phyloP scores from a whole-genome alignment of 2,888 invertebrate genomes.

The Adela reaumurella region DNA sequence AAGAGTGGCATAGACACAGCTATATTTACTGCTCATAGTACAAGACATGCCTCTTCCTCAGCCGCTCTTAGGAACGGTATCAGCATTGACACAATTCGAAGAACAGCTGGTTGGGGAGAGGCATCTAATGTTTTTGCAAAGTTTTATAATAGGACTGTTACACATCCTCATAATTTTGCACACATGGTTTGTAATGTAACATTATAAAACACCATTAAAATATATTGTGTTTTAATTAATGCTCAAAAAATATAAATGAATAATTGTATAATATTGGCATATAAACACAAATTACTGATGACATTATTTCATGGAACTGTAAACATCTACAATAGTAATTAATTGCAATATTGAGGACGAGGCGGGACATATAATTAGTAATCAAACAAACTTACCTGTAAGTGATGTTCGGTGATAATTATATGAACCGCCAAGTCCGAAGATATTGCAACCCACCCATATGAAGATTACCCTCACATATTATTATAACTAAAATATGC shows the following conservation, averaged over 20 bases:
- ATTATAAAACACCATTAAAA: too few species aligned
- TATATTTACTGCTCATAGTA: conserved; percentile 6
- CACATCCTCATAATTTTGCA: background rate
- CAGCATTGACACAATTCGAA: conserved; percentile 3
- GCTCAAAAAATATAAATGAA: too few species aligned
- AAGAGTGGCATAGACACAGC: conserved; percentile 6
- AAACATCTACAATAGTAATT: too few species aligned
- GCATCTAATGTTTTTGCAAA: conserved; percentile 3
- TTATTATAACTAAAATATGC: background rate
- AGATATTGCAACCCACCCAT: background rate
- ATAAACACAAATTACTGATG: too few species aligned
- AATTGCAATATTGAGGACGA: too few species aligned
- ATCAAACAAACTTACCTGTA: background rate
- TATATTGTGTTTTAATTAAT: too few species aligned
- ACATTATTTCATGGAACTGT: too few species aligned
- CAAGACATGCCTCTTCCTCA: conserved; percentile 9
- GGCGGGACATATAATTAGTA: background rate
- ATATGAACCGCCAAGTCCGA: background rate
- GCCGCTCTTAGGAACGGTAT: conserved; percentile 3
- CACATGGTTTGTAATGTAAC: too few species aligned
- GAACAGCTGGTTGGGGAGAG: conserved; percentile 2
- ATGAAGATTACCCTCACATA: background rate
- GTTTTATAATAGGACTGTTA: conserved; percentile 4
- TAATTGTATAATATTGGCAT: too few species aligned
- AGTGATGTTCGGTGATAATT: too few species aligned